Conservation (phyloP, 2,113 vertebrate species). For the Orthonyx spaldingii region DNA sequence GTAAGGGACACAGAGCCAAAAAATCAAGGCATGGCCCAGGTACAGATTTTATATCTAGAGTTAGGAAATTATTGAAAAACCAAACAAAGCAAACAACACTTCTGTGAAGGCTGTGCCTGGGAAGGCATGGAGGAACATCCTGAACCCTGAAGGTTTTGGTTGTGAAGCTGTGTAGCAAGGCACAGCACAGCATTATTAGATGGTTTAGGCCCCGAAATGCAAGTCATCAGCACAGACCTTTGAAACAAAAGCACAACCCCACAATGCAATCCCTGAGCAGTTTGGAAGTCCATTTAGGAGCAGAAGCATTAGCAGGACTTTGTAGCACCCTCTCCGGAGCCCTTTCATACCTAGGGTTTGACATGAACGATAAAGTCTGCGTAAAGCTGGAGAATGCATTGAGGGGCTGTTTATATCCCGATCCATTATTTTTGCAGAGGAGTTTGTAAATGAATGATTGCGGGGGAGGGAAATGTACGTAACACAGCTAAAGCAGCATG, state of each 20-base stretch:
- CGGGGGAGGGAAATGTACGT: neutral
- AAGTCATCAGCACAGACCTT: neutral
- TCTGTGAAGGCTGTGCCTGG: neutral
- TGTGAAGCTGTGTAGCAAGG: neutral
- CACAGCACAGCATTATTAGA: neutral
- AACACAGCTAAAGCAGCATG: slow-evolving; percentile 37
- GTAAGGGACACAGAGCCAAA: neutral
- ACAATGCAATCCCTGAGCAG: neutral
- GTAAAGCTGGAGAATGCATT: slow-evolving; percentile 19
- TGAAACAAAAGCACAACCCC: neutral
- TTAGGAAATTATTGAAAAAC: neutral
- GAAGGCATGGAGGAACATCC: neutral
- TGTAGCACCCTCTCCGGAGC: neutral
- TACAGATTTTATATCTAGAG: neutral
- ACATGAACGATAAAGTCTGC: neutral
- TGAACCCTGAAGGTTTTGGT: neutral
- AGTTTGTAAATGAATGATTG: slow-evolving; percentile 52
- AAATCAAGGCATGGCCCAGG: neutral
- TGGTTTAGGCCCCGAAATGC: neutral
- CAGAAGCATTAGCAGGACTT: neutral
- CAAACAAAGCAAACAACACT: neutral
- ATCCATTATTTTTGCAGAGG: slow-evolving; percentile 29
- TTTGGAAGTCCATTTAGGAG: neutral
- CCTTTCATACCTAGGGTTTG: neutral
- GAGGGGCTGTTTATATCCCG: neutral